Conservation (phyloP, 2,113 vertebrate species). For the Porphyrio hochstetteri region DNA sequence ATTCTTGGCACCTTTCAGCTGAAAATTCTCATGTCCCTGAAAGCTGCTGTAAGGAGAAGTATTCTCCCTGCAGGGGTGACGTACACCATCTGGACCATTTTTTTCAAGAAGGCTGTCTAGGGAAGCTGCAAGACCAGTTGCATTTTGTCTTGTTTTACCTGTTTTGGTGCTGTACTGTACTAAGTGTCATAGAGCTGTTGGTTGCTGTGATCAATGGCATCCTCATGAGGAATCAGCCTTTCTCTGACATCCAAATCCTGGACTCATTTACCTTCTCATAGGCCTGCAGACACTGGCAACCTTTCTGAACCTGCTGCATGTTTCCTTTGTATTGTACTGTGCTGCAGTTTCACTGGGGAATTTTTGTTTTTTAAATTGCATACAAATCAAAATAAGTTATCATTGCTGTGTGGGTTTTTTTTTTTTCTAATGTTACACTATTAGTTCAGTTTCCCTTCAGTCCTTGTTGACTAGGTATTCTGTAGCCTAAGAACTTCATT, state of each 20-base stretch:
- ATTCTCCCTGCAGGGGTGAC: background rate
- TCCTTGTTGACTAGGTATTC: fast-evolving
- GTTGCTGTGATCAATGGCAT: constrained; percentile 18
- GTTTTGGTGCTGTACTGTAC: background rate
- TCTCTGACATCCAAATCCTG: background rate
- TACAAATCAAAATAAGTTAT: background rate
- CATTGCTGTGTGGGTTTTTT: background rate
- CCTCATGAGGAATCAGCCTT: constrained; percentile 9
- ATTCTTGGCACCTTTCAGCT: background rate
- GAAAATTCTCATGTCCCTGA: background rate
- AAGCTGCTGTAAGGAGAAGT: constrained; percentile 30
- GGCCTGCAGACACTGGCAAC: background rate
- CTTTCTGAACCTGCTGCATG: fast-evolving
- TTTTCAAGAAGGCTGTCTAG: constrained; percentile 31
- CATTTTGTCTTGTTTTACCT: background rate
- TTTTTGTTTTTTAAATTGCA: no score
- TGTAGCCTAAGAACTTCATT: background rate
- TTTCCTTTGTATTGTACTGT: background rate
- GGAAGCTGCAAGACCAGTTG: background rate
- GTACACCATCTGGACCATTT: background rate
- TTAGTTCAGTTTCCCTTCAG: fast-evolving
- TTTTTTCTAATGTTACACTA: background rate
- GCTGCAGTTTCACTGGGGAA: background rate
- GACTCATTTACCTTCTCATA: constrained; percentile 2
- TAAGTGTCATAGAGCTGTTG: background rate